Conservation (phyloP, 2,113 vertebrate species). For the Malurus melanocephalus region DNA sequence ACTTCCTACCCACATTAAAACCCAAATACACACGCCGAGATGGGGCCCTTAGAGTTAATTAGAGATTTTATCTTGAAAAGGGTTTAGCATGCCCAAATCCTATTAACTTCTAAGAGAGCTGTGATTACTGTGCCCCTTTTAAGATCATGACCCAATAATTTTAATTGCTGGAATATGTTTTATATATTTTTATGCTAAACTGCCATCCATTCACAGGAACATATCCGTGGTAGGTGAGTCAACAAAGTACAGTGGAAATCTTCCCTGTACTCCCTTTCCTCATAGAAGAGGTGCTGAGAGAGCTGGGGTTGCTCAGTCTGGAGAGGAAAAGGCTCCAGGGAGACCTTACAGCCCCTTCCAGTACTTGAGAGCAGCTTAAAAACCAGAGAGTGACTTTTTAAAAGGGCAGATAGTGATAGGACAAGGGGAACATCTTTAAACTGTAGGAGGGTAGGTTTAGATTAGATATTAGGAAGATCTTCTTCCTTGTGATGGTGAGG, state of each 20-base stretch:
- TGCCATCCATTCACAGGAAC: neutral
- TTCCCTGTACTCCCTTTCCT: neutral
- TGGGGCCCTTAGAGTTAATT: neutral
- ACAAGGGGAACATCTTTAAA: neutral
- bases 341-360: neutral
- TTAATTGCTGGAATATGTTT: neutral
- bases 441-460: neutral
- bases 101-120: neutral
- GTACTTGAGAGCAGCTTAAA: neutral
- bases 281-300: neutral
- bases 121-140: neutral
- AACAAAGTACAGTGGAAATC: neutral
- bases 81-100: neutral
- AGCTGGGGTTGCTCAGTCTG: neutral
- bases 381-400: neutral
- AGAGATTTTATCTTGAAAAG: slow-evolving; percentile 13
- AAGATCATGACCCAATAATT: neutral
- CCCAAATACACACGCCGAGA: fast-evolving
- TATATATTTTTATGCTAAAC: neutral
- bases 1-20: neutral
- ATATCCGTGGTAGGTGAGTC: neutral
- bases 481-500: neutral
- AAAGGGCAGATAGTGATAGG: neutral
- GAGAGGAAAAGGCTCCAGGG: neutral
- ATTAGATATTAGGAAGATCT: neutral